Base-by-base conservation (phyloP, 2,888 invertebrate species). In the Latheticus oryzae region DNA sequence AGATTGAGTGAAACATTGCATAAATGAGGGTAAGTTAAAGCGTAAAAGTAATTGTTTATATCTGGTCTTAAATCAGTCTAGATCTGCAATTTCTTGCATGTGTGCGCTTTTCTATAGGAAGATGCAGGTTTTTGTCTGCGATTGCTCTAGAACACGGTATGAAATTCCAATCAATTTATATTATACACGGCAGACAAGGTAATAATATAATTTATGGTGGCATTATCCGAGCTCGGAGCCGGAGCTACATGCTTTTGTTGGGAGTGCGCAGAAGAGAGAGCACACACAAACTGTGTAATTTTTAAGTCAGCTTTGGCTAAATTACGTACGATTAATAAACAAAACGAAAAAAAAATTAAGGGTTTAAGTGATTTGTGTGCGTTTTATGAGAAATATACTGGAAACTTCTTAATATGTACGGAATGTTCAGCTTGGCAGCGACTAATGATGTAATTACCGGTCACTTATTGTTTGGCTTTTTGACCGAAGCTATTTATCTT, bases 91-190 rank as follows among this genome's bases (percentile, higher is more conserved):
- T 33, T 33, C 17, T 40, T 40, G 45, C 64, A 70, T 73, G 73
- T 73, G 74, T 74, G 73, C 59, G 71, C 68, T 74, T 75, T 71
- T 73, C 69, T 66, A 62, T 67, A 63, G 62, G 61, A 66, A 71
- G 71, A 73, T 72, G 74, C 72, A 69, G 73, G 70, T 72, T 72
- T 75, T 73, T 73, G 69, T 70, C 65, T 70, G 72, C 76, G 76
- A 76, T 76, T 76, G 75, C 76, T 69, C 73, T 73, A 71, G 69
- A 74, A 76, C 77, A 76, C 74, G 76, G 75, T 76, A 76, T 75
- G 76, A 77, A 77, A 77, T 78, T 77, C 78, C 78, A 76, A 77
- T 78, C 78, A 76, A 78, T 78, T 78, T 77, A 77, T 77, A 76
- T 76, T 77, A 76, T 76, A 77, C 76, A 76, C 76, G 72, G 73